Evolutionary conservation across 2,113 vertebrate genomes (phyloP).

Genomic region (Prochilodus magdalenae): DNA sequence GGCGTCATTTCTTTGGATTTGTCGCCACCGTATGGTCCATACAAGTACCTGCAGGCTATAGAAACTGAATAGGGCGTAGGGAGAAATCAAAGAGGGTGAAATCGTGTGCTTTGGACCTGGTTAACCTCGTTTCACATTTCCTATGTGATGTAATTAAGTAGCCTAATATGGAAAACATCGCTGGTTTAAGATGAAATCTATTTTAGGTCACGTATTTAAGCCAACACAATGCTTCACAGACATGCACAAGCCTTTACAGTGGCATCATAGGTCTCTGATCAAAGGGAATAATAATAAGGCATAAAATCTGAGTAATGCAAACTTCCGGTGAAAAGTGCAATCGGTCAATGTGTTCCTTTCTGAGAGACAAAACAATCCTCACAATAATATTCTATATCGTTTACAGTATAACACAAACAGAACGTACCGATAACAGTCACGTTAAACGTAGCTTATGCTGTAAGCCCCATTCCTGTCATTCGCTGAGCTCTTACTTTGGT

Average conservation of each 20-base stretch:
- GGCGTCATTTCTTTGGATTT: conserved; percentile 46
- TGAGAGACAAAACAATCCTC: neutral
- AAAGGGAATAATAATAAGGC: conserved; percentile 6
- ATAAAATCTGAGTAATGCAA: neutral
- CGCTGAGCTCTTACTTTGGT: neutral
- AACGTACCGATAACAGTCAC: too few species aligned
- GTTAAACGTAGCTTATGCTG: neutral
- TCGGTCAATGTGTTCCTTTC: neutral
- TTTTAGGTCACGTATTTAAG: neutral
- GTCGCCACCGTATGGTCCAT: conserved; percentile 62
- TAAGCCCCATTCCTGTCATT: neutral
- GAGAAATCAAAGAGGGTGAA: neutral
- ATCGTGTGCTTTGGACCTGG: neutral
- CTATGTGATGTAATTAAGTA: neutral
- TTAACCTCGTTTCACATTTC: neutral
- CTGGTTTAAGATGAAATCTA: too few species aligned
- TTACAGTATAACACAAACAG: neutral
- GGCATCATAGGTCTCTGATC: neutral
- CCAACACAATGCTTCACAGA: too few species aligned
- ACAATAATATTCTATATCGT: neutral
- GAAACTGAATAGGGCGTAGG: neutral
- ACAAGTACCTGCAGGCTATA: neutral
- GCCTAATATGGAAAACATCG: neutral
- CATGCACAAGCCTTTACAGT: neutral
- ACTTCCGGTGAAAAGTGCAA: conserved; percentile 1